Base-by-base conservation (phyloP, 2,888 invertebrate genomes). In the Lordiphosa fenestrarum region DNA sequence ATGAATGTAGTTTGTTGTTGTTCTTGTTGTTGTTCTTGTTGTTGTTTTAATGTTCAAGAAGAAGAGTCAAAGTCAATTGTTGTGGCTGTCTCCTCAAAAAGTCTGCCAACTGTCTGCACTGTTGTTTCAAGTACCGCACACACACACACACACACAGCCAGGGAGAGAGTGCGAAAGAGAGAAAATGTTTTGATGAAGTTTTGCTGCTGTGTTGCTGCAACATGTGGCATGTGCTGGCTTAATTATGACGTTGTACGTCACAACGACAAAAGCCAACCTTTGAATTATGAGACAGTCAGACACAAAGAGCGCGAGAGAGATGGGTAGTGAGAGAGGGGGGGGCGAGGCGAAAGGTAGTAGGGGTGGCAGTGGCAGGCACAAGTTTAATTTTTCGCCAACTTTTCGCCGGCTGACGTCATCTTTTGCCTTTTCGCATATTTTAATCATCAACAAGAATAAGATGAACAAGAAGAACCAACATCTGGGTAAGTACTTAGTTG, bases 51-150 rank as follows among this genome's bases (percentile, higher is more conserved):
- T 52, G 52, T 44, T 44, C 7, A n/a, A 21, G 36, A 7, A 33
- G 19, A 37, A 49, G 25, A n/a, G 30, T 35, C 40, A 21, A 19
- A 9, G 39, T 15, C 39, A 39, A 21, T 54, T 66, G 49, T 38
- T 62, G 53, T 59, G 57, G 47, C 50, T 64, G 53, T 61, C 50
- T 54, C 40, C 46, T 55, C 42, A 49, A 61, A 75, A 76, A 71
- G 77, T 77, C 77, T 77, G 77, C 74, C 63, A 74, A 75, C 73
- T 77, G 80, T 75, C 81, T 78, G 76, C 59, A 62, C 56, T 62
- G 66, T 59, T 71, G 73, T 61, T 60, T 76, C 73, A 74, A 74
- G 73, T 69, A 69, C 48, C 47, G 35, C 53, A 72, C 72, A 57
- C 37, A 63, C 30, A 71, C 59, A 58, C 53, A 76, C 41, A 44